Conservation (phyloP, 1,140 invertebrate genomes). For the Fopius arisanus region DNA sequence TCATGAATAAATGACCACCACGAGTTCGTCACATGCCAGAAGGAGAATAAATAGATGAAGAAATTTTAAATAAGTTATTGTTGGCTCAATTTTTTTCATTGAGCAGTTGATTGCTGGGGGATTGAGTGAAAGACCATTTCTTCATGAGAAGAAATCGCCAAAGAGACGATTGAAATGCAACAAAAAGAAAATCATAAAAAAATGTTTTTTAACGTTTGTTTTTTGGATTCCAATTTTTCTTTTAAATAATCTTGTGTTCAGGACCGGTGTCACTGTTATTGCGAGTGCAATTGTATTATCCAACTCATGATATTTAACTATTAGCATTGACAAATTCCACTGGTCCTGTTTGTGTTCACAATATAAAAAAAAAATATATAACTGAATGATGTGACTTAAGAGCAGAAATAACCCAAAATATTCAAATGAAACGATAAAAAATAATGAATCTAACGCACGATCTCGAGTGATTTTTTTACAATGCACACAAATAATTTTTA, state of each 20-base stretch:
- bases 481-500: conserved; percentile 11
- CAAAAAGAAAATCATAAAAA: neutral
- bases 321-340: too few relatives aligned
- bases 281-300: too few relatives aligned
- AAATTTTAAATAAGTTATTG: neutral
- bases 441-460: conserved; percentile 13
- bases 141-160: neutral
- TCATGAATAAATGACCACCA: conserved; percentile 51
- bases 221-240: neutral
- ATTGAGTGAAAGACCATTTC: neutral
- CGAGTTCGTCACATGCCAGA: conserved; percentile 43
- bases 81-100: neutral
- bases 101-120: conserved; percentile 21
- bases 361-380: too few relatives aligned
- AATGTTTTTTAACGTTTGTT: neutral
- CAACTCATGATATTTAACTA: too few relatives aligned
- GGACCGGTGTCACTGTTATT: neutral
- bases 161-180: neutral
- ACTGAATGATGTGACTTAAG: neutral
- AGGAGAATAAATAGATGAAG: conserved; percentile 23
- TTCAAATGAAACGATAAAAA: neutral
- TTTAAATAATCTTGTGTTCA: conserved; percentile 16
- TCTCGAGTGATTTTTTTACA: conserved; percentile 16
- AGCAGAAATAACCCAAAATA: neutral
- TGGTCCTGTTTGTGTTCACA: too few relatives aligned